A percentile compares a stretch with the other conserved stretches of the same genome.
Evolutionary conservation across 2,113 vertebrate species (phyloP).

Genomic region (Anolis sagrei): DNA sequence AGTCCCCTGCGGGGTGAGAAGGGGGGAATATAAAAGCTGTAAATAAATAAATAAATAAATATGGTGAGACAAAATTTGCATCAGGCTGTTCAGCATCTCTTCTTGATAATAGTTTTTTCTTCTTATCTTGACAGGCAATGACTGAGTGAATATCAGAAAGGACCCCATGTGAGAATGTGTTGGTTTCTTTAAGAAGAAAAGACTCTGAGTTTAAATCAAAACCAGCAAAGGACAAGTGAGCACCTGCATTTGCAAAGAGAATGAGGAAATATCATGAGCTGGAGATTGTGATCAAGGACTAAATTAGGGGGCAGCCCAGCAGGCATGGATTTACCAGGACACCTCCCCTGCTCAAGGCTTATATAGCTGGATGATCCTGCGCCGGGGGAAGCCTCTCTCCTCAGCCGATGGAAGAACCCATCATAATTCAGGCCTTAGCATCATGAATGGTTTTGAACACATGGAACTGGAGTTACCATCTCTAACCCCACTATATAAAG

Average conservation of each 20-base stretch:
- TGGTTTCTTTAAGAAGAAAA: conserved; percentile 68
- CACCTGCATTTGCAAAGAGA: conserved; percentile 50
- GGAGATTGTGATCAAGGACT: conserved; percentile 66
- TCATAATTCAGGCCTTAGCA: conserved; percentile 81
- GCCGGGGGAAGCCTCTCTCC: conserved; percentile 59
- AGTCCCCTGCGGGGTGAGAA: no score
- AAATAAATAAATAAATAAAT: no score
- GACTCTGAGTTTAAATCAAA: conserved; percentile 56
- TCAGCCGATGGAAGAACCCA: conserved; percentile 75
- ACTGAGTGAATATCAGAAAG: conserved; percentile 63
- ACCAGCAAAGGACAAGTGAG: conserved; percentile 54
- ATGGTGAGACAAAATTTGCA: neutral
- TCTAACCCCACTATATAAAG: conserved; percentile 70
- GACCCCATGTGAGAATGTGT: conserved; percentile 60
- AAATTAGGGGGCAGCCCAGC: conserved; percentile 60
- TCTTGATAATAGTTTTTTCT: conserved; percentile 54
- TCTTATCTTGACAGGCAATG: conserved; percentile 73
- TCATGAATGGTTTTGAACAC: conserved; percentile 86
- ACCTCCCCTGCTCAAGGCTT: conserved; percentile 73
- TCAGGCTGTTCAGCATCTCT: conserved; percentile 5
- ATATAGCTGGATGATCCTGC: conserved; percentile 74
- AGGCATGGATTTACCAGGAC: conserved; percentile 76
- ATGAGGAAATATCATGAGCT: conserved; percentile 65
- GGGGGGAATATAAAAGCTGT: no score
- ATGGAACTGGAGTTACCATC: conserved; percentile 79